Evolutionary conservation across 1,140 invertebrate species (phyloP).

Genomic region (Oryctes rhinoceros): DNA sequence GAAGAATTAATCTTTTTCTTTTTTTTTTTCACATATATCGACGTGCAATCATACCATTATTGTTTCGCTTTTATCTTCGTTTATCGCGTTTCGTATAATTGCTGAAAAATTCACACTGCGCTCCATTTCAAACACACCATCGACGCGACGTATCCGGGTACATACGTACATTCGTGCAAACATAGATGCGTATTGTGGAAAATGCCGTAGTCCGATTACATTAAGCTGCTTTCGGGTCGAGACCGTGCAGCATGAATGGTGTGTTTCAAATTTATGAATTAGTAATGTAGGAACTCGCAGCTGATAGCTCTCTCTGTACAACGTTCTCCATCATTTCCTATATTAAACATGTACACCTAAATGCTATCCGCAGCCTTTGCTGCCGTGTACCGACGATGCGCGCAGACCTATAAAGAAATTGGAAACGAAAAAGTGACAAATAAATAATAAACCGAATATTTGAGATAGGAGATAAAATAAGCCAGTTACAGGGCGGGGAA

Average conservation of each 20-base stretch:
- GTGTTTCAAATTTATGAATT: conserved; percentile 39
- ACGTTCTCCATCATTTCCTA: conserved; percentile 36
- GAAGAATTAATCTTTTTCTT: too few species aligned
- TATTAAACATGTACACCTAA: conserved; percentile 37
- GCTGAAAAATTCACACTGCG: neutral
- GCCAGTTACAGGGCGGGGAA: neutral
- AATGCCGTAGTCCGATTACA: conserved; percentile 33
- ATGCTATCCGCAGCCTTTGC: neutral
- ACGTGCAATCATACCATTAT: neutral
- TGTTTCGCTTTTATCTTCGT: neutral
- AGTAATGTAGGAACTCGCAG: conserved; percentile 40
- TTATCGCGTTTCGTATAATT: neutral
- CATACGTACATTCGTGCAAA: neutral
- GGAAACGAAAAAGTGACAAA: neutral
- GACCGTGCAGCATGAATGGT: conserved; percentile 29
- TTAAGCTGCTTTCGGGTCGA: conserved; percentile 38
- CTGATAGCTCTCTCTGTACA: conserved; percentile 32
- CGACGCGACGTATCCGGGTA: too few species aligned
- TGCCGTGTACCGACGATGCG: neutral
- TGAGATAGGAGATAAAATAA: neutral
- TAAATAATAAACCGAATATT: neutral
- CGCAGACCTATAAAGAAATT: neutral
- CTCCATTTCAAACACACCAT: too few species aligned
- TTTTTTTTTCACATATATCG: too few species aligned
- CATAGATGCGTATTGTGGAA: neutral